Evolutionary conservation across 2,888 invertebrate genomes (phyloP).

Genomic region (Amaurobius ferox): DNA sequence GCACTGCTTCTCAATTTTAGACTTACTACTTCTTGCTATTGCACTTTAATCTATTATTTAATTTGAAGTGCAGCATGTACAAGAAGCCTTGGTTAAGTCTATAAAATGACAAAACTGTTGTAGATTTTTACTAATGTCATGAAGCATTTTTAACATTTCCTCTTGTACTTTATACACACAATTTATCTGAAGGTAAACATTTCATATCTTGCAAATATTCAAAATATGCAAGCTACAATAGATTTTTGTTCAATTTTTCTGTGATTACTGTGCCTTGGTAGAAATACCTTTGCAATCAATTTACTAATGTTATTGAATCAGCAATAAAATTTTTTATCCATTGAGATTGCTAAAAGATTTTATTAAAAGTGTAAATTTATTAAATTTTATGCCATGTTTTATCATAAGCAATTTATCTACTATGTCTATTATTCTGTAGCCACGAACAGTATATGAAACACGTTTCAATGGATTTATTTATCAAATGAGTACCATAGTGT

Average conservation of each 20-base stretch:
- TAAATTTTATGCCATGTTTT: too few relatives aligned
- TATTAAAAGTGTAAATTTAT: too few relatives aligned
- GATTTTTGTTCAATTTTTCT: not conserved
- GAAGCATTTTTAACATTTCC: too few relatives aligned
- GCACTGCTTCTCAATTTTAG: constrained; percentile 6
- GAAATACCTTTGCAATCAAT: constrained; percentile 35
- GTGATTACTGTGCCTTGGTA: constrained; percentile 67
- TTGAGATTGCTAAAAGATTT: too few relatives aligned
- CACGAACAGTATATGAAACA: too few relatives aligned
- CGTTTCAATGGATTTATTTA: too few relatives aligned
- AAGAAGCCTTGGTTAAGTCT: constrained; percentile 71
- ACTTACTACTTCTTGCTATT: constrained; percentile 68
- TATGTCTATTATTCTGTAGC: too few relatives aligned
- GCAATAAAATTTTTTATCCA: too few relatives aligned
- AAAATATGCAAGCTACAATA: not conserved
- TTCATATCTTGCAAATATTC: not conserved
- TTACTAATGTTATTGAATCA: too few relatives aligned
- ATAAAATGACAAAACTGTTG: not conserved
- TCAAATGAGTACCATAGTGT: too few relatives aligned
- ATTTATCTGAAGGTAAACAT: constrained; percentile 4
- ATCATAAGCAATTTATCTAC: too few relatives aligned
- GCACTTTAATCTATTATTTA: constrained; percentile 19
- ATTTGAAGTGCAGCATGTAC: constrained; percentile 32
- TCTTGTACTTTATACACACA: too few relatives aligned
- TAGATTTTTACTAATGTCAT: not conserved